Evolutionary conservation across 2,888 invertebrate genomes (phyloP), one percentile per base, ranked within the genome.

Genomic region (Bugula neritina): DNA sequence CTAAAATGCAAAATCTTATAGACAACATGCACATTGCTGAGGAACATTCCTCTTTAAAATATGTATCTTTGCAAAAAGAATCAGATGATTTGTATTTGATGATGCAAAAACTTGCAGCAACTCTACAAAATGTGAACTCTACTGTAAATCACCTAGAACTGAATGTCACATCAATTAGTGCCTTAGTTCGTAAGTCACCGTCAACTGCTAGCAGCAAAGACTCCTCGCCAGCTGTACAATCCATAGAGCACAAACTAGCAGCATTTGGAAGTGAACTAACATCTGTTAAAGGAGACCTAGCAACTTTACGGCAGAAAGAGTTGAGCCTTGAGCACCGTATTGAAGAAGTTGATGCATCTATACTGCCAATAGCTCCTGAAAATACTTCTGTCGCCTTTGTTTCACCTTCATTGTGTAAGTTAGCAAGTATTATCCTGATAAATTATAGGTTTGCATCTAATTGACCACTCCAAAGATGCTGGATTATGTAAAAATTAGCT

Each of bases 1-100:
- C 63, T 10, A 13, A 63, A 34, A 63, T 63, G 13, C 63, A 63
- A n/a, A 27, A 63, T 10, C 29, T 13, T 31, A 27, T 63, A 13
- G 31, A 63, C 63, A 63, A 31, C 31, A 25, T 63, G 63, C 63
- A 63, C 10, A 17, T 63, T 13, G 31, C 63, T n/a, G 27, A 63
- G 63, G 63, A 63, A 25, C 27, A 2, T 27, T 13, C 63, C n/a
- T 63, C 63, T 10, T 31, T 27, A 2, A 63, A 27, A 10, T 13
- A 25, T 3, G 21, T 34, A 29, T 13, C 63, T 13, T n/a, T 63
- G 31, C 63, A 31, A 63, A 63, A 63, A 25, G 2, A 31, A 63
- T 34, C 27, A 25, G 63, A 63, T 5, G 43, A 43, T 10, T 17
- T 43, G 5, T 5, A 43, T 43, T 10, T 17, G 10, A 5, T 5